Base-by-base conservation (phyloP, 2,797 vertebrate genomes). In the Ctenochaetus hawaiiensis region DNA sequence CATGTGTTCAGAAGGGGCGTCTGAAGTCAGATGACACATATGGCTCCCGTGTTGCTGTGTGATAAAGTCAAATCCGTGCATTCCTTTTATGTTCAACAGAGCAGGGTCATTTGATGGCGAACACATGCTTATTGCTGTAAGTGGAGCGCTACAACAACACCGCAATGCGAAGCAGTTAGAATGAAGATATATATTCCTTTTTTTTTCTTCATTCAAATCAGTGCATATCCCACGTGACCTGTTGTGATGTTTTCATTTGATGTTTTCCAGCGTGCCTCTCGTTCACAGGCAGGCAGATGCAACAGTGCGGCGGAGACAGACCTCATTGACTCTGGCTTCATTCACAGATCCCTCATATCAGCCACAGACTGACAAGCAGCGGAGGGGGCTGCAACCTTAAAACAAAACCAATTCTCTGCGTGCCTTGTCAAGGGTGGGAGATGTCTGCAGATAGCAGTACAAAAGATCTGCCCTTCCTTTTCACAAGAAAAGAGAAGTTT, bases 381-480 rank as follows among this genome's bases (percentile, higher is more conserved):
- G 44, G 77, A 60, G 78, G 78, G 75, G 73, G 72, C 74, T 77
- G 81, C 87, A 89, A 86, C 86, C 90, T 92, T 91, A 90, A 93
- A 93, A 93, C 90, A 91, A 93, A 94, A 93, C 80, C 82, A 89
- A 82, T 91, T 85, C 91, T 93, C 88, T 81, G 81, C 87, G 91
- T 85, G 91, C 86, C 87, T 86, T 90, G 92, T 93, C 93, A 93
- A 91, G 91, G 90, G 89, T 88, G 88, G 84, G 89, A 91, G 92
- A 93, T 90, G 92, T 93, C 92, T 93, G 89, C 85, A 91, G 92
- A 95, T 93, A 94, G 83, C 77, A 72, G 79, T 73, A 94, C 88
- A 94, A 94, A 95, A 94, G 91, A 94, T 90, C 89, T 91, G 92
- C 92, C 91, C 87, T 90, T 93, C 86, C 89, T 83, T 89, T 91